Evolutionary conservation across 1,140 invertebrate species (phyloP), one percentile per base, ranked within the genome.

Genomic region (Pomacea maculata): DNA sequence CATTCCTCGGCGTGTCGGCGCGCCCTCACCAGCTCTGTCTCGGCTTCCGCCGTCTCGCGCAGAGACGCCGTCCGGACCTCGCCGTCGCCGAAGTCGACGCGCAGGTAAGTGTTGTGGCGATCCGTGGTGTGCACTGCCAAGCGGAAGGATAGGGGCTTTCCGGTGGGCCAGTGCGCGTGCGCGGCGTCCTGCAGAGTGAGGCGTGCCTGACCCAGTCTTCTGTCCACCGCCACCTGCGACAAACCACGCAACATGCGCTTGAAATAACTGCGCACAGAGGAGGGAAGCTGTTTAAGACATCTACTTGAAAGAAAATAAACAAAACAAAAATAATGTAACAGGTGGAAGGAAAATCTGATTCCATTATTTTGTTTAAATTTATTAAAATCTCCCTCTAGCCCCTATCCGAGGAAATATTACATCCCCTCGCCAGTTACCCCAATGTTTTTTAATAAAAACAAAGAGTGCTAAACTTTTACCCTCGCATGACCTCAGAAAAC

Each of bases 71-170:
- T 55, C 8, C 67, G 45, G 29, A 78, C 52, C 15, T 34, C 34
- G 14, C 77, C 77, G 61, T 78, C 77, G 17, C 54, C 77, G 57
- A 57, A 57, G 63, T 54, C 19, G 25, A 78, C 77, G 67, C 70
- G 67, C 15, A 78, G 77, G 45, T 57, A n/a, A 19, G 77, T 45
- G 77, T 78, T 78, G 77, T 78, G 67, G 19, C 77, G 65, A 11
- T 78, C 77, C 5, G 77, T 67, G 21, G 77, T 78, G 45, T 70
- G 19, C 19, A 78, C 19, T 1, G 15, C 45, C 45, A 78, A 52
- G 45, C 52, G 45, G 54, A 78, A 57, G 45, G 77, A 68, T 9
- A 78, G 19, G 64, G 65, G 34, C 15, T 71, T 67, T 25, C 19
- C 19, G 17, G 77, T 70, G 45, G 52, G 19, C 34, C 52, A 57